phyloP scores from a whole-genome alignment of 2,113 vertebrate species.

The Macquaria australasica region DNA sequence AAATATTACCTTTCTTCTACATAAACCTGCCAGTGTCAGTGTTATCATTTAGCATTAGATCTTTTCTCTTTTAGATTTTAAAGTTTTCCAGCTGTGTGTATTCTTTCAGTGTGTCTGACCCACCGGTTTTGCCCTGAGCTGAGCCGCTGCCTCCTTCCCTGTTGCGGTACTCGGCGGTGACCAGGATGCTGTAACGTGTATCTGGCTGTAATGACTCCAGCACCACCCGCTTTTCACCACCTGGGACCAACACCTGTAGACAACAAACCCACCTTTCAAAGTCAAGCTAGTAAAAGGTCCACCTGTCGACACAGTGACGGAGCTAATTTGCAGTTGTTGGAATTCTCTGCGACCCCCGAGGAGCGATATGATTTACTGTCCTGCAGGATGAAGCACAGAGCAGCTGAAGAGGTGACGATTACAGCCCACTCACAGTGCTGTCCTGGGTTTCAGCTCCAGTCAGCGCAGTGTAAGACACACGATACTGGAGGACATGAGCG shows the following conservation, averaged over 20 bases:
- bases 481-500: constrained; percentile 88
- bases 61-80: too few relatives aligned
- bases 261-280: neutral
- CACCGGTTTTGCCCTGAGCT: constrained; percentile 87
- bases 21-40: too few relatives aligned
- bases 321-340: neutral
- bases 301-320: neutral
- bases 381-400: neutral
- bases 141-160: constrained; percentile 86
- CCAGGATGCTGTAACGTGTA: constrained; percentile 87
- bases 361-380: neutral
- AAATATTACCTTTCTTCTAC: too few relatives aligned
- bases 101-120: constrained; percentile 33
- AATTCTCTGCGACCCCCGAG: neutral
- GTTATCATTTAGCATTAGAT: too few relatives aligned
- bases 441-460: constrained; percentile 75
- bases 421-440: constrained; percentile 71
- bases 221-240: constrained; percentile 78
- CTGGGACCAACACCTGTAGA: constrained; percentile 87
- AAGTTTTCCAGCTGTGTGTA: neutral
- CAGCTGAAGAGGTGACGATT: neutral
- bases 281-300: neutral
- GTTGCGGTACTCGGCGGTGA: constrained; percentile 88
- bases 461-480: constrained; percentile 84
- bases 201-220: constrained; percentile 88